Evolutionary conservation across 2,888 invertebrate species (phyloP).

Genomic region (Ochropleura leucogaster): DNA sequence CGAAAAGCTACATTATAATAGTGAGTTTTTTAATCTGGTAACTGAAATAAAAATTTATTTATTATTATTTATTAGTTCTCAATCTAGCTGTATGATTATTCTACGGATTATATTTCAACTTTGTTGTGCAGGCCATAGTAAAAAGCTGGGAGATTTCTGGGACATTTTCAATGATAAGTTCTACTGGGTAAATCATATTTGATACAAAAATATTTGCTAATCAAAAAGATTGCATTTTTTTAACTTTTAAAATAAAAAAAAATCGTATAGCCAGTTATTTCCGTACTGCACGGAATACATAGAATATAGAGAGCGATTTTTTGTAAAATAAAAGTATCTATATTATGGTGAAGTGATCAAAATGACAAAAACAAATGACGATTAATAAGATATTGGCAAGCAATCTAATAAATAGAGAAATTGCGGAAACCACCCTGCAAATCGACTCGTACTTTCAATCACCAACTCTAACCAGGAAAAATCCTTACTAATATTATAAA

Average conservation of each 20-base stretch:
- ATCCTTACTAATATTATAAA: too few species aligned
- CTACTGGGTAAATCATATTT: not conserved
- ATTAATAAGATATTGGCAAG: not conserved
- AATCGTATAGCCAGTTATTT: not conserved
- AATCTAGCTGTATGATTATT: constrained; percentile 13
- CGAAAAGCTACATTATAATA: constrained; percentile 41
- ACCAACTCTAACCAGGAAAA: not conserved
- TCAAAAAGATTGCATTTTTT: not conserved
- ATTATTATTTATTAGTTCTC: too few species aligned
- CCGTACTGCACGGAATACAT: not conserved
- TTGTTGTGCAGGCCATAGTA: not conserved
- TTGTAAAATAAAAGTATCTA: not conserved
- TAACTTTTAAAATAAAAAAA: not conserved
- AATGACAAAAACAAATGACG: too few species aligned
- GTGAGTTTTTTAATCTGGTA: too few species aligned
- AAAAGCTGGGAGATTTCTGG: not conserved
- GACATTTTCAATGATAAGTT: not conserved
- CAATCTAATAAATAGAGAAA: not conserved
- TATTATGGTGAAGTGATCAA: not conserved
- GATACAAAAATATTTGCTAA: not conserved
- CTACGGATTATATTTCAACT: not conserved
- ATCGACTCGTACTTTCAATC: not conserved
- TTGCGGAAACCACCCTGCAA: not conserved
- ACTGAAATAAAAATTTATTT: too few species aligned
- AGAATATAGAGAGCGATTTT: not conserved